These are phyloP conservation scores for Gymnarchus niloticus DNA, from an alignment of 2,113 vertebrate species.

Conservation along the genomic window DNA sequence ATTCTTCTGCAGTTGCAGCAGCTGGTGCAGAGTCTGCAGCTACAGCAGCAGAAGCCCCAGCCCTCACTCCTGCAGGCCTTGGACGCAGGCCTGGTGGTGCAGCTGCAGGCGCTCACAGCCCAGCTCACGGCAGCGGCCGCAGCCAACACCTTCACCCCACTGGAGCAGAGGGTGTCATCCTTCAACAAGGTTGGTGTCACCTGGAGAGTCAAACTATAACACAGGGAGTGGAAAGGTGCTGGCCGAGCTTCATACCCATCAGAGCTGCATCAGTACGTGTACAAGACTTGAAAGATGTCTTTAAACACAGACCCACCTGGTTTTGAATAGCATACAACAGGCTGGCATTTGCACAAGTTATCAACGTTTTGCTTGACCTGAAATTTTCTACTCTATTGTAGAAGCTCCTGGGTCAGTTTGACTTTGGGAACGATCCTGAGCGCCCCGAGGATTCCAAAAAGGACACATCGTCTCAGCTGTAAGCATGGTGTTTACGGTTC, in stretches of 20 bases:
- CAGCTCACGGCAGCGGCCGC: conserved; percentile 94
- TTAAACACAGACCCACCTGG: not conserved
- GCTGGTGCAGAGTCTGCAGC: conserved; percentile 90
- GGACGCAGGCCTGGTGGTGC: conserved; percentile 92
- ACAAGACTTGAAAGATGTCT: not conserved
- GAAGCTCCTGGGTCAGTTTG: conserved; percentile 96
- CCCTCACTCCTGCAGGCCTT: conserved; percentile 91
- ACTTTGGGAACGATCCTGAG: conserved; percentile 87
- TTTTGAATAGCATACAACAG: not conserved
- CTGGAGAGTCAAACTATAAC: not conserved
- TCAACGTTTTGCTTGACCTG: not conserved
- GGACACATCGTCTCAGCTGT: conserved; percentile 84
- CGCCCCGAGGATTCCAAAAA: conserved; percentile 88
- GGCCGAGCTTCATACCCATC: not conserved
- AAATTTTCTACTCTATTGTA: conserved; percentile 44
- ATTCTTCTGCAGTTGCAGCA: conserved; percentile 79
- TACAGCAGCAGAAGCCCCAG: conserved; percentile 95
- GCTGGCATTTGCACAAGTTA: not conserved
- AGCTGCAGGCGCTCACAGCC: conserved; percentile 92
- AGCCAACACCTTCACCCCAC: conserved; percentile 85
- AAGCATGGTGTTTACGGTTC: conserved; percentile 45
- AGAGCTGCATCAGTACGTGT: not conserved
- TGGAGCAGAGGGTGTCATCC: conserved; percentile 90
- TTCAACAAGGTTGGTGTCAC: conserved; percentile 82
- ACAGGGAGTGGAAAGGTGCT: not conserved